These are phyloP conservation scores for Eudyptes chrysolophus DNA, from an alignment of 2,113 vertebrate genomes.

Conservation along the genomic window DNA sequence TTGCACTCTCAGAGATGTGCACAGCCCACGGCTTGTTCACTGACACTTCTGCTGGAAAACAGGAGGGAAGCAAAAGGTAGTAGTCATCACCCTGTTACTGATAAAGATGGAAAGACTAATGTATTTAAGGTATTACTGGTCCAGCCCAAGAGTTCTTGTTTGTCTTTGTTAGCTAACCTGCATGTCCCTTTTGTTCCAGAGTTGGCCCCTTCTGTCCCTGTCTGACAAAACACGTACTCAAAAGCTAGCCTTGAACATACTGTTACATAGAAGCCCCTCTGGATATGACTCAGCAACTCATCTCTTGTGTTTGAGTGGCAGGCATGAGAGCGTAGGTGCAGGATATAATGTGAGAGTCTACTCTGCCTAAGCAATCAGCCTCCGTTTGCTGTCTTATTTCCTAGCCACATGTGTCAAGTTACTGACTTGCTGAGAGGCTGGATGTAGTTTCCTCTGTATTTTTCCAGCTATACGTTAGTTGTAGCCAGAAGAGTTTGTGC, in stretches of 20 bases:
- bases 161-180: not conserved
- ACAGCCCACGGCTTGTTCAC: not conserved
- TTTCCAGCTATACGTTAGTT: not conserved
- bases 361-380: not conserved
- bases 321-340: fast-evolving
- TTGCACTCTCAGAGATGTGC: not conserved
- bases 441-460: slow-evolving; percentile 41
- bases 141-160: not conserved
- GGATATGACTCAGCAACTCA: not conserved
- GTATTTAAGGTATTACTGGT: not conserved
- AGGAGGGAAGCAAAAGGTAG: not conserved
- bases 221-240: not conserved
- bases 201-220: not conserved
- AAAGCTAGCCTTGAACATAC: not conserved
- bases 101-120: not conserved
- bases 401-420: slow-evolving; percentile 5
- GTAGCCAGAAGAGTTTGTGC: not conserved
- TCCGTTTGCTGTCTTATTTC: not conserved
- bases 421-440: slow-evolving; percentile 10
- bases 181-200: not conserved
- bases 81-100: not conserved
- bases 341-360: not conserved
- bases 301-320: not conserved
- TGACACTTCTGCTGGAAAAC: not conserved
- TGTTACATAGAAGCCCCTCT: not conserved